These are phyloP conservation scores for Martes martes DNA, from an alignment of 2,113 vertebrate species.

Conservation along the genomic window DNA sequence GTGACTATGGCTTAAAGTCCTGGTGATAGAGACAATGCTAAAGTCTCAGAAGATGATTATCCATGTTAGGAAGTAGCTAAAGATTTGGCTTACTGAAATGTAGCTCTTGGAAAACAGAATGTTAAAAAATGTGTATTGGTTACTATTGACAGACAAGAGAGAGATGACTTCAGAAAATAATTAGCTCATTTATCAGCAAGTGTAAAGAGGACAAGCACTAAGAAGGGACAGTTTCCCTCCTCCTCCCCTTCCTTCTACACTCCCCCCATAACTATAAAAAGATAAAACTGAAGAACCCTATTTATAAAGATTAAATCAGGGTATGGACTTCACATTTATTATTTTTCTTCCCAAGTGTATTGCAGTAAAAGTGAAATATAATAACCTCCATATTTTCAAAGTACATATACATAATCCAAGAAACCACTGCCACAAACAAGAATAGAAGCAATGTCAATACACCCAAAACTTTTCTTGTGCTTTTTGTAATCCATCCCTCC, in stretches of 20 bases:
- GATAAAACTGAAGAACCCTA: background rate
- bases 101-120: background rate
- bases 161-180: background rate
- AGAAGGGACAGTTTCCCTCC: background rate
- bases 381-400: background rate
- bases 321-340: background rate
- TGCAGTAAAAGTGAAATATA: background rate
- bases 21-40: background rate
- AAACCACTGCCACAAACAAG: background rate
- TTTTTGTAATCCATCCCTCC: background rate
- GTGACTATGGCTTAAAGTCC: background rate
- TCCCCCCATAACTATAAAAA: background rate
- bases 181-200: background rate
- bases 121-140: background rate
- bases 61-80: background rate
- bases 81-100: background rate
- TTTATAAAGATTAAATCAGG: background rate
- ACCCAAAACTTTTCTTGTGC: background rate
- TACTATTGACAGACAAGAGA: background rate
- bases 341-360: background rate
- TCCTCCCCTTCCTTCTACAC: rapidly evolving
- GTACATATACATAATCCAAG: background rate
- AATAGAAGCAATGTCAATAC: background rate
- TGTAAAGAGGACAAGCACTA: background rate
- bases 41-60: background rate